Conservation (phyloP, 2,113 vertebrate genomes). For the Megalops atlanticus region DNA sequence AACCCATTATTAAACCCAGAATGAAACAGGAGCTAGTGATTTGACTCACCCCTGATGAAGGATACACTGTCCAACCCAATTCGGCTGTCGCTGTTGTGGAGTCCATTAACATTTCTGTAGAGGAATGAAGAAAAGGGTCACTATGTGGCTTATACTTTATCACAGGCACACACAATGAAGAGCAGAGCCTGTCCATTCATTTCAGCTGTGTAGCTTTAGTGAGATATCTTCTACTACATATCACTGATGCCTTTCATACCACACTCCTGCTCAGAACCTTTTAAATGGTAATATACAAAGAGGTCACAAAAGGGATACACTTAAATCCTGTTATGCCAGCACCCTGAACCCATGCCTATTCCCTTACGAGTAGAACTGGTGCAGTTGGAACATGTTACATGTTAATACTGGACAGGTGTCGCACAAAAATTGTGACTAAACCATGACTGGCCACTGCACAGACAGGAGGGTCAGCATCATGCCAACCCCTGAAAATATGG, state of each 20-base stretch:
- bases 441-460: neutral
- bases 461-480: too few relatives aligned
- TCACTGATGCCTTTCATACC: neutral
- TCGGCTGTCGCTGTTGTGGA: constrained; percentile 94
- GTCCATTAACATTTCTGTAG: constrained; percentile 92
- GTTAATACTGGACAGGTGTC: neutral
- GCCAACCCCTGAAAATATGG: too few relatives aligned
- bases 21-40: neutral
- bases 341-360: neutral
- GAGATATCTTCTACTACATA: neutral
- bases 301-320: neutral
- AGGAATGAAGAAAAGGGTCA: constrained; percentile 32
- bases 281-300: neutral
- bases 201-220: neutral
- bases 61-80: constrained; percentile 90
- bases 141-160: neutral
- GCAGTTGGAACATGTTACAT: neutral
- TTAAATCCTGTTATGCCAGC: neutral
- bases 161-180: neutral
- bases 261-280: neutral
- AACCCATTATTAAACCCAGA: neutral
- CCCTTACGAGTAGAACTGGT: neutral
- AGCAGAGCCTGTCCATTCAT: neutral
- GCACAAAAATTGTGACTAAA: neutral
- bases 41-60: constrained; percentile 87